Conservation (phyloP, 2,797 vertebrate genomes). For the Ataeniobius toweri region DNA sequence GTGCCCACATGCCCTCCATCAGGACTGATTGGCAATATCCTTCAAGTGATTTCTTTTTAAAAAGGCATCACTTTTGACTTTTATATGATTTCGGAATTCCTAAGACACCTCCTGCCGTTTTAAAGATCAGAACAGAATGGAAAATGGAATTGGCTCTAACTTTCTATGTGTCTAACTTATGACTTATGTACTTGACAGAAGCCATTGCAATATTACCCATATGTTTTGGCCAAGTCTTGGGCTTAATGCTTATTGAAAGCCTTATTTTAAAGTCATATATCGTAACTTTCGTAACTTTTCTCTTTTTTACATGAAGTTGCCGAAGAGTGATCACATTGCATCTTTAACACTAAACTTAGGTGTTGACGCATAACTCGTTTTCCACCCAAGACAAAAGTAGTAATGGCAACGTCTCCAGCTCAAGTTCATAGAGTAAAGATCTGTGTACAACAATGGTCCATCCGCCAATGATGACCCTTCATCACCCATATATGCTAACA, state of each 20-base stretch:
- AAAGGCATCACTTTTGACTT: not conserved
- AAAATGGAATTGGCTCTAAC: not conserved
- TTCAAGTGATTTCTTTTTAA: not conserved
- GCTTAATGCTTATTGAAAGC: not conserved
- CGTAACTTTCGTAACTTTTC: not conserved
- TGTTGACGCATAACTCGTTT: not conserved
- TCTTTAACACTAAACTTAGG: not conserved
- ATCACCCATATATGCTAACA: too few relatives aligned
- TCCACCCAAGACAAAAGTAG: not conserved
- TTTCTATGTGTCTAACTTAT: not conserved
- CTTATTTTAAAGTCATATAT: not conserved
- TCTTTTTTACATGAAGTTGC: not conserved
- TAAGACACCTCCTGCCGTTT: not conserved
- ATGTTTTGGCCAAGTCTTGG: not conserved
- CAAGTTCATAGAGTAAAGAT: not conserved
- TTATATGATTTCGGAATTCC: not conserved
- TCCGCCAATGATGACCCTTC: too few relatives aligned
- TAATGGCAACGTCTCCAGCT: not conserved
- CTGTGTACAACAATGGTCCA: not conserved
- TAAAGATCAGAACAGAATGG: not conserved
- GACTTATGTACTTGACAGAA: too few relatives aligned
- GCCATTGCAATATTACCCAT: too few relatives aligned
- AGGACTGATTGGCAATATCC: too few relatives aligned
- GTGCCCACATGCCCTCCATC: not conserved
- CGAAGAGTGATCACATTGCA: not conserved